Evolutionary conservation across 2,113 vertebrate genomes (phyloP), one percentile per base, ranked within the genome.

Genomic region (Macrotus californicus): DNA sequence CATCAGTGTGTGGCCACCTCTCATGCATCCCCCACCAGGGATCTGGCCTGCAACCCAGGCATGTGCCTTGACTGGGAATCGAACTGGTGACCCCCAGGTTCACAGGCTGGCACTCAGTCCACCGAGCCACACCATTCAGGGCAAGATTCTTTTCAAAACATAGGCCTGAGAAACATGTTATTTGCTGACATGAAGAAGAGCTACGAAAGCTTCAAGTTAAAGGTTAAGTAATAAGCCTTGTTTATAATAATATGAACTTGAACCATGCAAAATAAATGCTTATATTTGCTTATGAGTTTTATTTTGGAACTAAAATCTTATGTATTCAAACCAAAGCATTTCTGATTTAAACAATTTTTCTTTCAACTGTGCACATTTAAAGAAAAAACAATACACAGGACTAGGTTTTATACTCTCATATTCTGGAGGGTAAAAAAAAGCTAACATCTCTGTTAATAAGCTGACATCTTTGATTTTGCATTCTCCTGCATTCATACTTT

Each of bases 281-380:
- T 21, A n/a, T 67, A 79, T 87, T 93, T 87, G 7, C 13, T 92
- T 92, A 69, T 69, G 16, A 48, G 69, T 92, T 80, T 95, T 92
- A 92, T 75, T 92, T 87, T 90, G 54, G 88, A 91, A 77, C 72
- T 86, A 70, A 85, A 39, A 39, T 87, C 92, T 82, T 59, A 88
- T 93, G 85, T 88, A 54, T 93, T 94, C 13, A 70, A 80, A 54
- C 21, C n/a, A 80, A 0, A 70, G n/a, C 41, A 36, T 87, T 77
- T 61, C 36, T 89, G 26, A 81, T 64, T 90, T 26, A 1, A 6
- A 56, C 48, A 26, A 50, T 7, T 2, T 87, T 92, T 4, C 13
- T 77, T 91, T 89, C 10, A 82, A 89, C 73, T 36, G 81, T 29
- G 41, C 41, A 75, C 77, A 82, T 92, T 96, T 84, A 6, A 66